Evolutionary conservation across 2,888 invertebrate genomes (phyloP), one percentile per base, ranked within the genome.

Genomic region (Polietes domitor): DNA sequence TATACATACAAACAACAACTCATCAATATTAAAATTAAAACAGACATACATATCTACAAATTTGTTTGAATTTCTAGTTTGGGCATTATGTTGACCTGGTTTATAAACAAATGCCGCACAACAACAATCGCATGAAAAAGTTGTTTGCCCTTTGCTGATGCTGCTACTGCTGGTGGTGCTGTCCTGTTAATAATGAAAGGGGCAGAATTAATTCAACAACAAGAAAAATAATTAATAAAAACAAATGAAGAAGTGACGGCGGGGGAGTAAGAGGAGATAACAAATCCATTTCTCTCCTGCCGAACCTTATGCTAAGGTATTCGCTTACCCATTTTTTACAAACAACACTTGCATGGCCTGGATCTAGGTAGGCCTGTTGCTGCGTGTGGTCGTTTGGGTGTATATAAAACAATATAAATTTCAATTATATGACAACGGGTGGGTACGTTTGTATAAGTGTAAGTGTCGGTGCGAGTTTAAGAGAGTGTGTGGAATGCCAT

Each of bases 161-260:
- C 12, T 47, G 47, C n/a, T 47, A n/a, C 12, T 47, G 47, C 15
- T 47, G 47, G 2, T 47, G 47, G 47, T 47, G n/a, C n/a, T n/a
- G n/a, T 47, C 10, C n/a, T 47, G 47, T 47, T 47, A 47, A 47
- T 6, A 47, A 15, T n/a, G n/a, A 47, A 47, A 47, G n/a, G 4
- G 12, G n/a, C 47, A 53, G 24, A 21, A 53, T 53, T 53, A 53
- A 53, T 53, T 53, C 21, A 21, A 53, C 53, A 53, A 53, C 53
- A 53, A 53, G 53, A 21, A 53, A 53, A 53, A 53, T 53, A 53
- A 53, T 53, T 53, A 53, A 53, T 53, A 21, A 53, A 53, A 53
- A 53, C 2, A 47, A 9, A 47, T 15, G n/a, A 12, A 9, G 47
- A 47, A 47, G 47, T 32, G 12, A 47, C 19, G 9, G 21, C 10